phyloP scores from a whole-genome alignment of 2,113 vertebrate species.

The Trichomycterus rosablanca region DNA sequence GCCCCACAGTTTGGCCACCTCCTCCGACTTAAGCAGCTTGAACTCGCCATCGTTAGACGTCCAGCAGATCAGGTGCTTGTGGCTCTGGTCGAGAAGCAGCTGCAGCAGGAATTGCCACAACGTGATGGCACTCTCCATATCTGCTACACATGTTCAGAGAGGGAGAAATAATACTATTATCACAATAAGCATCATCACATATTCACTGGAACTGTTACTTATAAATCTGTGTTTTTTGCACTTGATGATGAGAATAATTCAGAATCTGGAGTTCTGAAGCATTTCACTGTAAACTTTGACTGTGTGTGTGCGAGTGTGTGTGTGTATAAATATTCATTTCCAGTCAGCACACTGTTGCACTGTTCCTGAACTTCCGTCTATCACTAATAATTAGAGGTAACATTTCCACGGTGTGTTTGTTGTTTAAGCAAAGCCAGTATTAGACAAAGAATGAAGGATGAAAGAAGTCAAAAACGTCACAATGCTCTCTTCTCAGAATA shows the following conservation, averaged over 20 bases:
- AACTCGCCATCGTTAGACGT: slow-evolving; percentile 96
- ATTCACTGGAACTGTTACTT: too few species aligned
- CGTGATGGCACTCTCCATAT: slow-evolving; percentile 98
- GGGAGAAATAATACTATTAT: not conserved
- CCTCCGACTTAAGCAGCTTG: slow-evolving; percentile 96
- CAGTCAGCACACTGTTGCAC: not conserved
- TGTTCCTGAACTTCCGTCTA: not conserved
- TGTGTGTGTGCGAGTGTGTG: too few species aligned
- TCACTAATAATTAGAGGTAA: not conserved
- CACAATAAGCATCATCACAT: not conserved
- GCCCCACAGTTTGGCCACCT: slow-evolving; percentile 97
- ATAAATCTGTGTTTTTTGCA: too few species aligned
- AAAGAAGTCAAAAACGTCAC: too few species aligned
- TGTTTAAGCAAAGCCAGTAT: not conserved
- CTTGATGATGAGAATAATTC: too few species aligned
- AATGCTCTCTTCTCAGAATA: too few species aligned
- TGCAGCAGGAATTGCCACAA: slow-evolving; percentile 99
- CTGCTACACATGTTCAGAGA: slow-evolving; percentile 43
- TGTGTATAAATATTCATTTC: not conserved
- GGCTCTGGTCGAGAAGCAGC: slow-evolving; percentile 92
- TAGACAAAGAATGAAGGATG: not conserved
- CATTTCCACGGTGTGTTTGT: not conserved
- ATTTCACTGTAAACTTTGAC: too few species aligned
- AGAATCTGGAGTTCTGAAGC: too few species aligned
- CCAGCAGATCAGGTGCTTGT: slow-evolving; percentile 97